phyloP scores from a whole-genome alignment of 2,888 invertebrate genomes.

The Atherix ibis region DNA sequence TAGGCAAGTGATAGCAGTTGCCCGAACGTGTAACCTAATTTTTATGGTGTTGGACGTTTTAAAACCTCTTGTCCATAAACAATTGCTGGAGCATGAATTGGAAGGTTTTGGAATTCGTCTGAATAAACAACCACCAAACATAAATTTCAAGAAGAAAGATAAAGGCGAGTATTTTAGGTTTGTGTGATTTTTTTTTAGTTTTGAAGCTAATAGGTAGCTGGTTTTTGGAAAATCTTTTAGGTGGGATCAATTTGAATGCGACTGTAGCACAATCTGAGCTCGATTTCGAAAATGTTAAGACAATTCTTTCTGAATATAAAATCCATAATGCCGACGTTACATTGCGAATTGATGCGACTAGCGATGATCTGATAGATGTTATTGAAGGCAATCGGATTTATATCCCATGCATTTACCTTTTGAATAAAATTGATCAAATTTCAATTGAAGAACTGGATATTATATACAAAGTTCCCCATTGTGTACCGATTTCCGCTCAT shows the following conservation, averaged over 20 bases:
- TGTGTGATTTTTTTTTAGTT: neutral
- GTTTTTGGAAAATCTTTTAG: constrained; percentile 8
- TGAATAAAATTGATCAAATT: constrained; percentile 97
- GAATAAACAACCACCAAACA: constrained; percentile 95
- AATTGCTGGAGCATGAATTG: constrained; percentile 89
- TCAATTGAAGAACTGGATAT: constrained; percentile 93
- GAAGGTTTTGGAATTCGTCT: constrained; percentile 95
- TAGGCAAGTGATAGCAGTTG: constrained; percentile 97
- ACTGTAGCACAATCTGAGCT: constrained; percentile 87
- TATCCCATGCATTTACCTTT: constrained; percentile 93
- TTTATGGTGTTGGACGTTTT: constrained; percentile 95
- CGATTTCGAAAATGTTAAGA: constrained; percentile 86
- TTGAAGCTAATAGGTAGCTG: no score
- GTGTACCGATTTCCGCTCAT: constrained; percentile 99
- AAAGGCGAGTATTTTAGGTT: constrained; percentile 45
- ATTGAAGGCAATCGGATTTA: constrained; percentile 98
- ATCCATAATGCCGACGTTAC: constrained; percentile 99
- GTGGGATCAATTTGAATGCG: constrained; percentile 88
- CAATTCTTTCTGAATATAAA: constrained; percentile 92
- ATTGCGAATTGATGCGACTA: constrained; percentile 82
- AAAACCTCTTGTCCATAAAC: constrained; percentile 94
- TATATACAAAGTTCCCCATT: constrained; percentile 98
- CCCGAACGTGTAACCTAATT: constrained; percentile 92
- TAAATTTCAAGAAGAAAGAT: constrained; percentile 89
- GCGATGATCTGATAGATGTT: constrained; percentile 95